Evolutionary conservation across 30 jellyfish, hydroid and myxozoan species (phyloP).

Genomic region (Mastigias papua): DNA sequence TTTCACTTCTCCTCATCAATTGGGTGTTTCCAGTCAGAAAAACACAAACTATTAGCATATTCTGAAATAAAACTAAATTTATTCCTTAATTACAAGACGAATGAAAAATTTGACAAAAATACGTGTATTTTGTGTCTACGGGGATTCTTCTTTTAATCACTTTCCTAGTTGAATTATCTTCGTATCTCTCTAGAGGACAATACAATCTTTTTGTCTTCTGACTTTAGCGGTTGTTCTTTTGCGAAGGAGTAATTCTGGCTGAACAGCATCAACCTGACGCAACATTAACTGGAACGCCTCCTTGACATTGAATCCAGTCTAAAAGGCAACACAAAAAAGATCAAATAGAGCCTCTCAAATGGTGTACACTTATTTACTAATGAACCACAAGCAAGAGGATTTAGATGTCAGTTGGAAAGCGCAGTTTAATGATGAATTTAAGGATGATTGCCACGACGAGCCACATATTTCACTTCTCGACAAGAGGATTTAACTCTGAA

Average conservation of each 20-base stretch:
- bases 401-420: too few relatives aligned
- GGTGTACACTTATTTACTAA: background rate
- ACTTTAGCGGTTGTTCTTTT: constrained; percentile 28
- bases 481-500: too few relatives aligned
- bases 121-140: background rate
- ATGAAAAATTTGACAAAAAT: constrained; percentile 20
- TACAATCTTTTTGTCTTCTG: constrained; percentile 57
- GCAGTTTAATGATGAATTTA: too few relatives aligned
- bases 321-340: background rate
- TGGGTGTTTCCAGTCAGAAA: too few relatives aligned
- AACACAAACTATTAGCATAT: too few relatives aligned
- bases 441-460: too few relatives aligned
- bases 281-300: constrained; percentile 91
- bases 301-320: constrained; percentile 93
- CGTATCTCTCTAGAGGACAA: constrained; percentile 24
- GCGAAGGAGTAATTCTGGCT: constrained; percentile 80
- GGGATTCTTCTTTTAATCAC: background rate
- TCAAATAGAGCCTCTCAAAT: background rate
- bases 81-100: constrained; percentile 3
- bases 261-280: constrained; percentile 77
- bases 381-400: too few relatives aligned
- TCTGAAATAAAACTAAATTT: constrained; percentile 1
- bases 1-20: too few relatives aligned
- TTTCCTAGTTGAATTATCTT: background rate
- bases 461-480: too few relatives aligned